These are phyloP conservation scores for Parelbella ahira DNA, from an alignment of 2,888 invertebrate genomes.

Conservation along the genomic window DNA sequence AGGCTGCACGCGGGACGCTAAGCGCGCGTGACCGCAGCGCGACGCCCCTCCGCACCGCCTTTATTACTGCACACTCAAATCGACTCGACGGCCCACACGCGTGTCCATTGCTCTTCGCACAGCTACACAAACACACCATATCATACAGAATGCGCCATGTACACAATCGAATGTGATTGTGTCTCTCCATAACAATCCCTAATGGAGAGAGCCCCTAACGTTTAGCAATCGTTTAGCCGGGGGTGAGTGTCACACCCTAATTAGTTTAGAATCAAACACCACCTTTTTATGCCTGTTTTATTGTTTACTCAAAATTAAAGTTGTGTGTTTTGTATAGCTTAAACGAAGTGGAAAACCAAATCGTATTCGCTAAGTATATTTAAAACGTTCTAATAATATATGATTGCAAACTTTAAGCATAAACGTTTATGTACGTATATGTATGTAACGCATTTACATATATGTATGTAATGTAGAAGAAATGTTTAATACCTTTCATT, in stretches of 20 bases:
- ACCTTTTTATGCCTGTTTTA: conserved; percentile 60
- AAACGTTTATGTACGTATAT: too few species aligned
- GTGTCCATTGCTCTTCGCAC: conserved; percentile 24
- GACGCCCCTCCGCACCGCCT: conserved; percentile 21
- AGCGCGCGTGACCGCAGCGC: conserved; percentile 53
- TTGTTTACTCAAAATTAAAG: conserved; percentile 58
- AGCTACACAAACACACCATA: conserved; percentile 22
- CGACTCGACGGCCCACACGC: conserved; percentile 17
- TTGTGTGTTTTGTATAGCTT: conserved; percentile 28
- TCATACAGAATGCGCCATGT: conserved; percentile 28
- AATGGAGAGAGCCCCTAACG: conserved; percentile 33
- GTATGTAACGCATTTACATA: too few species aligned
- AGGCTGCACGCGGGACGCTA: conserved; percentile 35
- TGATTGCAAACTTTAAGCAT: too few species aligned
- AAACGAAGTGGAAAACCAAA: too few species aligned
- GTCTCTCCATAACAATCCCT: conserved; percentile 28
- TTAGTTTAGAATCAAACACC: conserved; percentile 64
- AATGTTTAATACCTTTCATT: too few species aligned
- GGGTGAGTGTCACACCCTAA: conserved; percentile 58
- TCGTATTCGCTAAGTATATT: too few species aligned
- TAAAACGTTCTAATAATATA: too few species aligned
- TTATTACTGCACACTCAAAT: conserved; percentile 20
- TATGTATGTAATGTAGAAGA: too few species aligned
- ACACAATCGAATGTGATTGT: conserved; percentile 20
- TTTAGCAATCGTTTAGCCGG: conserved; percentile 48